Evolutionary conservation across 2,888 invertebrate species (phyloP).

Genomic region (Eretmocerus hayati): DNA sequence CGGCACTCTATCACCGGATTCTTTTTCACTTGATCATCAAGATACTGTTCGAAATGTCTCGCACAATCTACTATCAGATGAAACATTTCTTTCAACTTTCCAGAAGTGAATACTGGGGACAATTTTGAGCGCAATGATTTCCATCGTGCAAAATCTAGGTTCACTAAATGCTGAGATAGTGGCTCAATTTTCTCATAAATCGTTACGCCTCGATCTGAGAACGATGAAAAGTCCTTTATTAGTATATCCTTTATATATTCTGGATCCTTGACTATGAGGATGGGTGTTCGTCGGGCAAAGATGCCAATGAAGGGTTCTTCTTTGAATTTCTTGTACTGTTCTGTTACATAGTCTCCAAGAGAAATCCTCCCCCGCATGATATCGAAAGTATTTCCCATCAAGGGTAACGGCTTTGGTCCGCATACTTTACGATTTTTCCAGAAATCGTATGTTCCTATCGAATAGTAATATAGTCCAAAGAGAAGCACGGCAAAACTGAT

Average conservation of each 20-base stretch:
- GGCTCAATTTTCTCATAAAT: conserved; percentile 46
- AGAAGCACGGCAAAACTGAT: conserved; percentile 45
- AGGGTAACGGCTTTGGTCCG: conserved; percentile 38
- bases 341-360: neutral
- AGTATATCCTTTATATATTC: conserved; percentile 41
- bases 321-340: conserved; percentile 18
- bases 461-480: conserved; percentile 27
- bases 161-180: conserved; percentile 46
- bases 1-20: conserved; percentile 27
- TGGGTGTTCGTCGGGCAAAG: conserved; percentile 37
- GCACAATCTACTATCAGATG: conserved; percentile 47
- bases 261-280: conserved; percentile 42
- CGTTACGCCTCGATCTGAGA: conserved; percentile 35
- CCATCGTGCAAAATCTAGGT: conserved; percentile 49
- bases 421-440: conserved; percentile 44
- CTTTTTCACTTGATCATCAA: conserved; percentile 32
- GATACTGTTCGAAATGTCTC: conserved; percentile 42
- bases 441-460: conserved; percentile 37
- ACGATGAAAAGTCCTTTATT: conserved; percentile 44
- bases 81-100: conserved; percentile 50
- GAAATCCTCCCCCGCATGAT: conserved; percentile 12
- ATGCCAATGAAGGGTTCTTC: conserved; percentile 39
- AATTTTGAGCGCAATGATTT: conserved; percentile 47
- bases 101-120: conserved; percentile 49
- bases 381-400: conserved; percentile 42